Percentiles rank a stretch among this genome's conserved stretches.
These are phyloP conservation scores for Reticulitermes lucifugus DNA, from an alignment of 2,888 invertebrate species.

Conservation along the genomic window DNA sequence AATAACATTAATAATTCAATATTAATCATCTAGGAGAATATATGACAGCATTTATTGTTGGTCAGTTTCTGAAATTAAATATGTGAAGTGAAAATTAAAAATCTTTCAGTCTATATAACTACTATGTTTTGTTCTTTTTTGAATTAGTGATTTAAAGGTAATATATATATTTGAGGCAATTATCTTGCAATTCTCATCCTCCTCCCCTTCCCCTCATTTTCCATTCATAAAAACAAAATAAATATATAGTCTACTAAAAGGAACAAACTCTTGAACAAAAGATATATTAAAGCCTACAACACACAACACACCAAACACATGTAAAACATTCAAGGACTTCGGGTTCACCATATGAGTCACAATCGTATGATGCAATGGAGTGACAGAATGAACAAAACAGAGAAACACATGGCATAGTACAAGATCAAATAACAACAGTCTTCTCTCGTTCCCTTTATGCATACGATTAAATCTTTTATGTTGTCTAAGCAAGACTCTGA, in stretches of 20 bases:
- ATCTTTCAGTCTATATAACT: background rate
- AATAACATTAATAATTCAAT: background rate
- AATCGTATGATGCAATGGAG: background rate
- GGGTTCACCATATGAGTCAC: background rate
- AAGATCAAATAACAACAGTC: no score
- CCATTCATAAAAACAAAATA: constrained; percentile 20
- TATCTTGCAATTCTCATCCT: constrained; percentile 47
- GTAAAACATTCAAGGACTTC: constrained; percentile 16
- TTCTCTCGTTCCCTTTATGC: no score
- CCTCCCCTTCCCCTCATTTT: constrained; percentile 48
- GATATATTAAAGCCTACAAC: constrained; percentile 26
- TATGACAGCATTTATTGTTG: background rate
- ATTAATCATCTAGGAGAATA: background rate
- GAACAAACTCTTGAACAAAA: background rate
- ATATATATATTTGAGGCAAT: background rate
- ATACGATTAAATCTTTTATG: no score
- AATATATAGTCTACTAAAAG: constrained; percentile 7
- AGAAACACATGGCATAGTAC: background rate
- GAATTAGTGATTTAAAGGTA: background rate
- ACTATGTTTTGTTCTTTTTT: background rate
- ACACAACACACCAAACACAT: constrained; percentile 23
- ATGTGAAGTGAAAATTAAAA: background rate
- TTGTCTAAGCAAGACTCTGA: no score
- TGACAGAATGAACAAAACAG: background rate
- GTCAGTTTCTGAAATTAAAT: background rate